Percentiles rank a stretch among this genome's conserved stretches.
phyloP scores from a whole-genome alignment of 1,140 invertebrate species.

The Drosophila watanabei region DNA sequence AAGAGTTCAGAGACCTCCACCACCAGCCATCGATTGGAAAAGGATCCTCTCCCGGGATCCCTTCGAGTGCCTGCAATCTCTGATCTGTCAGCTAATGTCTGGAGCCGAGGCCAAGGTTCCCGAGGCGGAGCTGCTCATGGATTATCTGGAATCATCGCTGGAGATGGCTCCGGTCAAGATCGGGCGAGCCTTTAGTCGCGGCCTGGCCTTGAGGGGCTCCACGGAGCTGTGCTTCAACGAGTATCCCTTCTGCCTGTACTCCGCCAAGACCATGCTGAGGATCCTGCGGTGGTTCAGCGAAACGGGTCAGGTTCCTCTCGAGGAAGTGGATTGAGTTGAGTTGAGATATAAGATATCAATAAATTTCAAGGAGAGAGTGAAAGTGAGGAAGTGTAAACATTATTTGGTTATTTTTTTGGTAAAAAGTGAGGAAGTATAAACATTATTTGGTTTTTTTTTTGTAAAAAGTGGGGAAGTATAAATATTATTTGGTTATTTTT shows the following conservation, averaged over 20 bases:
- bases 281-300: constrained; percentile 78
- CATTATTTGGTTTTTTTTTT: too few relatives aligned
- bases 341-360: constrained; percentile 11
- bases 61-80: constrained; percentile 81
- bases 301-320: constrained; percentile 29
- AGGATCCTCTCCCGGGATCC: constrained; percentile 80
- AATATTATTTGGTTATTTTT: too few relatives aligned
- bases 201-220: constrained; percentile 58
- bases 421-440: constrained; percentile 29
- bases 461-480: constrained; percentile 32
- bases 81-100: constrained; percentile 82
- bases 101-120: constrained; percentile 70
- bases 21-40: constrained; percentile 73
- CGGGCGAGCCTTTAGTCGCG: constrained; percentile 74
- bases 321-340: constrained; percentile 16
- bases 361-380: constrained; percentile 21
- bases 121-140: constrained; percentile 75
- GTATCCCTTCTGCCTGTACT: constrained; percentile 83
- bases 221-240: constrained; percentile 75
- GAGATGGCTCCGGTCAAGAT: constrained; percentile 72
- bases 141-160: constrained; percentile 73
- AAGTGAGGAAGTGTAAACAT: constrained; percentile 28
- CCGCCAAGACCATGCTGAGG: constrained; percentile 81
- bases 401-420: neutral
- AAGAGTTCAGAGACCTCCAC: constrained; percentile 2